Base-by-base conservation (phyloP, 2,888 invertebrate species). In the Silvanus unidentatus region DNA sequence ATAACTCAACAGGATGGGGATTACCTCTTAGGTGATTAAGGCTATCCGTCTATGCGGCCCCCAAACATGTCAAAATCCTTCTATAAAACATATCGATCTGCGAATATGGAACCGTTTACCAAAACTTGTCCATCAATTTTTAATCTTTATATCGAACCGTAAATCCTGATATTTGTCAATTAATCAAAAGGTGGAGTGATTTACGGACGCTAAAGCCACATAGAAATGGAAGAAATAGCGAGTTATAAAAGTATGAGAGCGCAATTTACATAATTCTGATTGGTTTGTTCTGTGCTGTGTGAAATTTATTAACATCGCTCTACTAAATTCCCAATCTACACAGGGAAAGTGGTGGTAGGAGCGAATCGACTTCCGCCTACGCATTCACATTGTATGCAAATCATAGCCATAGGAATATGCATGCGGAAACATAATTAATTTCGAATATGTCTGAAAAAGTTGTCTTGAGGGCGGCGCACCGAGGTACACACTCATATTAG, bases 11-110 rank as follows among this genome's bases (percentile, higher is more conserved):
- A 62, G 59, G 66, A 63, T 62, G 63, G 67, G 64, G 64, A 68
- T 68, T 67, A 67, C 68, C 71, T 71, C 67, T 71, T 71, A 71
- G 68, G 69, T 70, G 70, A 71, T 71, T 71, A 69, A 68, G 67
- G 65, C 62, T 55, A 70, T 71, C 60, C 63, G 64, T 70, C 66
- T 68, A 66, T 67, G 69, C 68, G 59, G 65, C 63, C 58, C 53
- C 52, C 42, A 42, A 12, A 30, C 52, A 53, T 50, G 58, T 60
- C 60, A 60, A 60, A 62, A 62, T 50, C 54, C 53, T 37, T 49
- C 55, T 59, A 55, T 59, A 60, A 61, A 59, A 61, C 59, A 54
- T 58, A 60, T 55, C 55, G 47, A 54, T 32, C 10, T 8, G 22
- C 3, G 22, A 22, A 22, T 22, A 22, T 22, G 22, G 22, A 22